Evolutionary conservation across 2,797 vertebrate species (phyloP).

Genomic region (Orientallactaga sibirica): DNA sequence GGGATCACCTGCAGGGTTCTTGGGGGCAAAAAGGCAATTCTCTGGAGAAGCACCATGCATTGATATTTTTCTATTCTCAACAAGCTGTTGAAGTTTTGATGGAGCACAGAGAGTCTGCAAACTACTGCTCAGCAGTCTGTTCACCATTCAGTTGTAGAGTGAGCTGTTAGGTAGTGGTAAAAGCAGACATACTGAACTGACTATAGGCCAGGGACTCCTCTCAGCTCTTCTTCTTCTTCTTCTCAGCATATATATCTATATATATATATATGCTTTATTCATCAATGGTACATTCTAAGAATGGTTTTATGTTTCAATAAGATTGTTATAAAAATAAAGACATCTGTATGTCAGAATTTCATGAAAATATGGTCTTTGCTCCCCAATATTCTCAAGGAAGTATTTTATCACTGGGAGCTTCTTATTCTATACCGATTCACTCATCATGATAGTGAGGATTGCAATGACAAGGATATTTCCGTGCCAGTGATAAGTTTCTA

Average conservation of each 20-base stretch:
- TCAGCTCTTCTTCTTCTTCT: not conserved
- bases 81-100: not conserved
- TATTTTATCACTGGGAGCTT: conserved; percentile 45
- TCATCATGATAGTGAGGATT: conserved; percentile 51
- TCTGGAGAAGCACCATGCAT: not conserved
- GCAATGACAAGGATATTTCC: conserved; percentile 44
- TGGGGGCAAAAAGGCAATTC: not conserved
- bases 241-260: not conserved
- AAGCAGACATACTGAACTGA: conserved; percentile 35
- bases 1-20: not conserved
- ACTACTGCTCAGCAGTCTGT: not conserved
- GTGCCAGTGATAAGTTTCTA: conserved; percentile 14
- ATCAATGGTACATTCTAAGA: conserved; percentile 20
- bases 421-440: conserved; percentile 45
- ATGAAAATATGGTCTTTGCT: conserved; percentile 50
- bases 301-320: conserved; percentile 51
- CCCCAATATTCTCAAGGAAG: conserved; percentile 44
- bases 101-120: not conserved
- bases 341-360: conserved; percentile 43
- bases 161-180: conserved; percentile 2
- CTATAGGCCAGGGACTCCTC: not conserved
- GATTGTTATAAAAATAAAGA: conserved; percentile 34
- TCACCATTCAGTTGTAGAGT: not conserved
- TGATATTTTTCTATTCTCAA: not conserved
- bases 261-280: not conserved